Evolutionary conservation across 2,888 invertebrate genomes (phyloP).

Genomic region (Tinea semifulvella): DNA sequence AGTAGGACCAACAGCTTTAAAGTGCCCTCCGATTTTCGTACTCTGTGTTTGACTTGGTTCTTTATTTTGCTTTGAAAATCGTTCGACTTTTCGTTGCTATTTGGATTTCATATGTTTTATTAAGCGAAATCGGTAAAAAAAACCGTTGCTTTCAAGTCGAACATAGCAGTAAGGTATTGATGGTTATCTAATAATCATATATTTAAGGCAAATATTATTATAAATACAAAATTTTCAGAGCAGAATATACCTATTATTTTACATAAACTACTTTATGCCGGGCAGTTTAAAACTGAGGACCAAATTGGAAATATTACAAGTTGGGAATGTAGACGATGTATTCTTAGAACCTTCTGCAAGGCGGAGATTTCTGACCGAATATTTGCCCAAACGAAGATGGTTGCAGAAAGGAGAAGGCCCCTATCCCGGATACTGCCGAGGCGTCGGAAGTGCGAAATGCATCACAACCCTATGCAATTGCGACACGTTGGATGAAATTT

Average conservation of each 20-base stretch:
- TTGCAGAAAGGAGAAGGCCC: conserved; percentile 38
- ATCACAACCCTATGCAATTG: conserved; percentile 43
- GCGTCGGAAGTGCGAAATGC: conserved; percentile 37
- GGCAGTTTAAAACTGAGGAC: conserved; percentile 34
- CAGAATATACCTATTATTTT: conserved; percentile 31
- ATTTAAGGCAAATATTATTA: too few species aligned
- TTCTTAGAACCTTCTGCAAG: conserved; percentile 18
- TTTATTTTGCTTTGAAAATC: too few species aligned
- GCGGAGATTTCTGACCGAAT: conserved; percentile 17
- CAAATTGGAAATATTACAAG: conserved; percentile 19
- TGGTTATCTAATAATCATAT: too few species aligned
- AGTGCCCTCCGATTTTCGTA: too few species aligned
- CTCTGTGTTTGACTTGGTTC: too few species aligned
- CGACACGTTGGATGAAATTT: conserved; percentile 30
- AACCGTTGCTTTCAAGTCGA: too few species aligned
- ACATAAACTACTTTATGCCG: conserved; percentile 36
- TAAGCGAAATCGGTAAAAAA: too few species aligned
- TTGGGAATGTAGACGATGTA: conserved; percentile 23
- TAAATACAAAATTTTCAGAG: conserved; percentile 38
- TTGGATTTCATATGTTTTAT: too few species aligned
- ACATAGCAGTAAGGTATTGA: too few species aligned
- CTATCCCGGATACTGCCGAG: conserved; percentile 50
- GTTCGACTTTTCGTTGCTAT: too few species aligned
- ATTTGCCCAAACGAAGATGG: conserved; percentile 32
- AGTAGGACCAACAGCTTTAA: too few species aligned